These are phyloP conservation scores for Platorchestia sp. DNA, from an alignment of 1,140 invertebrate genomes.

Conservation along the genomic window DNA sequence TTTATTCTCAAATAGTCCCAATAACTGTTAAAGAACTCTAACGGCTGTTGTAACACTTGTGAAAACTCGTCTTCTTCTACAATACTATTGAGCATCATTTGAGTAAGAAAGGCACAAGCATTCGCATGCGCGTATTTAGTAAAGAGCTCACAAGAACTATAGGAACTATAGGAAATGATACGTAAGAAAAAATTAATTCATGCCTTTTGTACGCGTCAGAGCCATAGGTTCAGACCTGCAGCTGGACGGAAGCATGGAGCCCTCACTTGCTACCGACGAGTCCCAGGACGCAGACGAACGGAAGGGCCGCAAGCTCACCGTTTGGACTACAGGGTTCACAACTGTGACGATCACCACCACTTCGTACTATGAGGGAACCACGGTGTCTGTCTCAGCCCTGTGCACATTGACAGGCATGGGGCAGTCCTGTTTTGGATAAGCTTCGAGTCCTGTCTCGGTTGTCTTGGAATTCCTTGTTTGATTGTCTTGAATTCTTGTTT, in stretches of 20 bases:
- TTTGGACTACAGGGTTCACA: constrained; percentile 56
- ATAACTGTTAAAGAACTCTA: not conserved
- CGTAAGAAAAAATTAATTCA: not conserved
- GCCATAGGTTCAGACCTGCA: not conserved
- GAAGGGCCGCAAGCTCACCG: constrained; percentile 33
- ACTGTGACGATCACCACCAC: constrained; percentile 57
- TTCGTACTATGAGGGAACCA: constrained; percentile 48
- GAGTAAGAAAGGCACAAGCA: too few relatives aligned
- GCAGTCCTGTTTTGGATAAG: constrained; percentile 52
- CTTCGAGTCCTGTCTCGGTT: too few relatives aligned
- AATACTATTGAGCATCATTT: too few relatives aligned
- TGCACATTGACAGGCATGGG: constrained; percentile 49
- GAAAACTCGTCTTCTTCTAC: too few relatives aligned
- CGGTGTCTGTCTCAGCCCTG: constrained; percentile 56
- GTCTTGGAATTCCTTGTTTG: too few relatives aligned
- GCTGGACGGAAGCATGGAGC: not conserved
- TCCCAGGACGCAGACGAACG: not conserved
- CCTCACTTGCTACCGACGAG: not conserved
- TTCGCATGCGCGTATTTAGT: not conserved
- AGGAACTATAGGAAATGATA: not conserved
- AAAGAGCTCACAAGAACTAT: not conserved
- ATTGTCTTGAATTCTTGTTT: too few relatives aligned
- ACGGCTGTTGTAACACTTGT: not conserved
- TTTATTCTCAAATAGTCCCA: not conserved
- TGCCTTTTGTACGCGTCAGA: not conserved